A percentile compares a stretch with the other conserved stretches of the same genome.
Evolutionary conservation across 2,113 vertebrate species (phyloP).

Genomic region (Zingel zingel): DNA sequence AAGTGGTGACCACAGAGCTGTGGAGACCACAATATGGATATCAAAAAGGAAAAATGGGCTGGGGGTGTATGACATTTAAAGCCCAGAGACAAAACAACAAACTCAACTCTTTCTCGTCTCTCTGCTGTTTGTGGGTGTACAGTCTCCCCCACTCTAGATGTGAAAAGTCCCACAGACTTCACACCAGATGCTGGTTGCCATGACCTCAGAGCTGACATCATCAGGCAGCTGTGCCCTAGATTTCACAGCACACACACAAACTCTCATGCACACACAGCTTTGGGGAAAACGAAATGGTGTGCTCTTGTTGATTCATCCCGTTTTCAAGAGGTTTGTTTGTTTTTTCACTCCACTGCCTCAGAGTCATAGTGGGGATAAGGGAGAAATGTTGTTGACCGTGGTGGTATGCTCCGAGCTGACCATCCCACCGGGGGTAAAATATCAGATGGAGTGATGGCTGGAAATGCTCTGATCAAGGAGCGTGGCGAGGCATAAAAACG

Average conservation of each 20-base stretch:
- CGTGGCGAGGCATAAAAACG: background rate
- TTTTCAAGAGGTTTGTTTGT: conserved; percentile 39
- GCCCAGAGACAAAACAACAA: conserved; percentile 30
- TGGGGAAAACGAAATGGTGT: background rate
- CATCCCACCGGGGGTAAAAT: conserved; percentile 35
- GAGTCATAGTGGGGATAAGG: background rate
- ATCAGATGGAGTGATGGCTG: conserved; percentile 32
- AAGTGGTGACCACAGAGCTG: conserved; percentile 11
- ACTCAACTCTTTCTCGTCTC: background rate
- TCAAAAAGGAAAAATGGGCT: background rate
- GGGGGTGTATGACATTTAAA: conserved; percentile 21
- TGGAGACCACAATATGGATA: conserved; percentile 23
- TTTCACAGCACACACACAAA: conserved; percentile 38
- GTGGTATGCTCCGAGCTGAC: conserved; percentile 46
- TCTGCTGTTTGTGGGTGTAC: conserved; percentile 6
- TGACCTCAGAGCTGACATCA: conserved; percentile 76
- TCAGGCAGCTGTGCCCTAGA: conserved; percentile 70
- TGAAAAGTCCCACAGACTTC: conserved; percentile 31
- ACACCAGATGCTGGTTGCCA: conserved; percentile 46
- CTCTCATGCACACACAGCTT: conserved; percentile 15
- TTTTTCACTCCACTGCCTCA: conserved; percentile 17
- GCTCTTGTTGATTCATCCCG: conserved; percentile 21
- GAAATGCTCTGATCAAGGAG: conserved; percentile 45
- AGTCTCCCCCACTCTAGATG: conserved; percentile 15
- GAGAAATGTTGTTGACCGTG: conserved; percentile 49